Conservation (phyloP, 2,113 vertebrate genomes). For the Bostrychus sinensis region DNA sequence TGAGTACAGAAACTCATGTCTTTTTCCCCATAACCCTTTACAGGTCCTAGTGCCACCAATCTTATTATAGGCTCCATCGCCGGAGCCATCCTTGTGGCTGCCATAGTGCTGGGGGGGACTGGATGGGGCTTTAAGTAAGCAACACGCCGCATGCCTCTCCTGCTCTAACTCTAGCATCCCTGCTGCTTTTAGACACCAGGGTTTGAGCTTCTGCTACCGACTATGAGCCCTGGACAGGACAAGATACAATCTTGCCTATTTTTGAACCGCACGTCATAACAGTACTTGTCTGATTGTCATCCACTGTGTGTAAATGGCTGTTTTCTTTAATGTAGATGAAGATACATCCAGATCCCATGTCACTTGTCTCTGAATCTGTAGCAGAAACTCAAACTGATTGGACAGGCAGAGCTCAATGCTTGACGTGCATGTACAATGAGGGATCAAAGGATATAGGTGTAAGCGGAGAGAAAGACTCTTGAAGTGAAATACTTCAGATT, state of each 20-base stretch:
- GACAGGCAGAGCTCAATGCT: constrained; percentile 93
- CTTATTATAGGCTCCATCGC: constrained; percentile 99
- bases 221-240: constrained; percentile 27
- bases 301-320: constrained; percentile 2
- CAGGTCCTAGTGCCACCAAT: constrained; percentile 99
- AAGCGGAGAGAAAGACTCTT: constrained; percentile 18
- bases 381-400: constrained; percentile 95
- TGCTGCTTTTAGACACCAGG: constrained; percentile 90
- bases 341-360: constrained; percentile 21
- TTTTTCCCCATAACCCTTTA: constrained; percentile 95
- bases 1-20: constrained; percentile 85
- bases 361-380: constrained; percentile 80
- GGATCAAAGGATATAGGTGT: constrained; percentile 29
- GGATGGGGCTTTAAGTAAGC: constrained; percentile 99
- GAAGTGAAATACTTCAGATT: constrained; percentile 9
- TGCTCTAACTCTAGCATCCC: constrained; percentile 88
- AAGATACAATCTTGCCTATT: neutral
- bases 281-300: constrained; percentile 2
- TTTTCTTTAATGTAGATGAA: constrained; percentile 3
- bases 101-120: constrained; percentile 99
- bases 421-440: constrained; percentile 89
- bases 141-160: constrained; percentile 93
- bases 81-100: constrained; percentile 99
- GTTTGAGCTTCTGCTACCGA: constrained; percentile 97
- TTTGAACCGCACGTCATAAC: constrained; percentile 4